A percentile compares a stretch with the other conserved stretches of the same genome.
These are phyloP conservation scores for Cladopsammia gracilis DNA, from an alignment of 64 coral and sea anemone genomes.

Conservation along the genomic window DNA sequence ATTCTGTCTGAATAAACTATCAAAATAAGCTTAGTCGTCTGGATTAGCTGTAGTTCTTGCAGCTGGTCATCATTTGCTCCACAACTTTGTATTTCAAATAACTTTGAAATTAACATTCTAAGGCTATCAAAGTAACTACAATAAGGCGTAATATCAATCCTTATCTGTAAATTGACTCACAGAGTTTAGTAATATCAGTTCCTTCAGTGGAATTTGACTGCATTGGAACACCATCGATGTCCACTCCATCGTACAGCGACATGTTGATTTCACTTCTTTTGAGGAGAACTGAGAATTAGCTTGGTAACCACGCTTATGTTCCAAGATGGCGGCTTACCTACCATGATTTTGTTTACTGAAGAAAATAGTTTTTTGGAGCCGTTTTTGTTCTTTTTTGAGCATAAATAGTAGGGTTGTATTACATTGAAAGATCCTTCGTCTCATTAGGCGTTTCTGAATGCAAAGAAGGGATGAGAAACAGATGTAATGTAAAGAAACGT, in stretches of 20 bases:
- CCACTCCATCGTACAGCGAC: conserved; percentile 74
- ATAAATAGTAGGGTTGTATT: not conserved
- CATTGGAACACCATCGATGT: conserved; percentile 74
- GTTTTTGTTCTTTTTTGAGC: not conserved
- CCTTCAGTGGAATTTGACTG: conserved; percentile 59
- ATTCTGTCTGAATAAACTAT: too few relatives aligned
- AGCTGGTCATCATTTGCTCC: not conserved
- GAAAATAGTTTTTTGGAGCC: not conserved
- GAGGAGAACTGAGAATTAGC: not conserved
- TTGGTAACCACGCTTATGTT: conserved; percentile 5
- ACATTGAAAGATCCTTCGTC: too few relatives aligned
- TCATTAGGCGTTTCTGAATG: not conserved
- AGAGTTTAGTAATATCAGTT: conserved; percentile 51
- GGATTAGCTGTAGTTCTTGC: too few relatives aligned
- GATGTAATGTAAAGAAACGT: not conserved
- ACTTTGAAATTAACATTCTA: not conserved
- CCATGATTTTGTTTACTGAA: not conserved
- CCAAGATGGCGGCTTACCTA: conserved; percentile 19
- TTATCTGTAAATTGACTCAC: not conserved
- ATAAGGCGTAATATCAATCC: not conserved
- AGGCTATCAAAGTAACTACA: not conserved
- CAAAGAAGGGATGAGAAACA: not conserved
- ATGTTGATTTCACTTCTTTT: conserved; percentile 5
- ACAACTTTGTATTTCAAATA: not conserved
- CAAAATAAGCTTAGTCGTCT: too few relatives aligned